A percentile compares a stretch with the other conserved stretches of the same genome.
Conservation (phyloP, 2,797 vertebrate species). For the Girardinus metallicus region DNA sequence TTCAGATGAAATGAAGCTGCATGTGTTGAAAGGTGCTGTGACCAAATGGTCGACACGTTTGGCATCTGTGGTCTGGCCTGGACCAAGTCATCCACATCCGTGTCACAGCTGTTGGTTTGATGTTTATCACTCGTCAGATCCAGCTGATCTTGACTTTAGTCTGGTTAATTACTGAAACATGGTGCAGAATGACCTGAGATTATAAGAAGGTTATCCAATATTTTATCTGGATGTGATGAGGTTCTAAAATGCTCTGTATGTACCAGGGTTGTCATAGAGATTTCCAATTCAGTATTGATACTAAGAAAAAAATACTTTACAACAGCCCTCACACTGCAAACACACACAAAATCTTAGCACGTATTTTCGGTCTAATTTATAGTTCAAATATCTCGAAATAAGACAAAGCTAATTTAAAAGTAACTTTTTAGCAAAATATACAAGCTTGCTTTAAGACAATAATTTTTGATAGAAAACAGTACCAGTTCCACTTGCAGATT, state of each 20-base stretch:
- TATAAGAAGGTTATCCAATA: background rate
- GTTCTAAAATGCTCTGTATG: background rate
- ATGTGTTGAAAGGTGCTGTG: background rate
- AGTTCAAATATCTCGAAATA: too few species aligned
- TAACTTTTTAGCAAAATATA: too few species aligned
- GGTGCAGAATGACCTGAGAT: background rate
- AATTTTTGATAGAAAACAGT: too few species aligned
- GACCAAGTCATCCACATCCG: background rate
- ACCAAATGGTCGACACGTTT: background rate
- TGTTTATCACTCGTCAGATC: background rate
- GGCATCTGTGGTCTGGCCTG: background rate
- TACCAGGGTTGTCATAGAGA: background rate
- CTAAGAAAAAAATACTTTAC: background rate
- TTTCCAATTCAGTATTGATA: background rate
- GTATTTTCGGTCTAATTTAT: too few species aligned
- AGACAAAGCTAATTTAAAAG: too few species aligned
- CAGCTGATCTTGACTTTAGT: background rate
- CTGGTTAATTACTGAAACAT: too few species aligned
- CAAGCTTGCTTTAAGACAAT: too few species aligned
- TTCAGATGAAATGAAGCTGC: background rate
- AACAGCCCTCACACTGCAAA: background rate
- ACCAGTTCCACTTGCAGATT: too few species aligned
- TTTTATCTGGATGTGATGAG: background rate
- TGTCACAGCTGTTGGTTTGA: background rate
- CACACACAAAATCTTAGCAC: too few species aligned